Evolutionary conservation across 2,113 vertebrate genomes (phyloP).

Genomic region (Eulemur rufifrons): DNA sequence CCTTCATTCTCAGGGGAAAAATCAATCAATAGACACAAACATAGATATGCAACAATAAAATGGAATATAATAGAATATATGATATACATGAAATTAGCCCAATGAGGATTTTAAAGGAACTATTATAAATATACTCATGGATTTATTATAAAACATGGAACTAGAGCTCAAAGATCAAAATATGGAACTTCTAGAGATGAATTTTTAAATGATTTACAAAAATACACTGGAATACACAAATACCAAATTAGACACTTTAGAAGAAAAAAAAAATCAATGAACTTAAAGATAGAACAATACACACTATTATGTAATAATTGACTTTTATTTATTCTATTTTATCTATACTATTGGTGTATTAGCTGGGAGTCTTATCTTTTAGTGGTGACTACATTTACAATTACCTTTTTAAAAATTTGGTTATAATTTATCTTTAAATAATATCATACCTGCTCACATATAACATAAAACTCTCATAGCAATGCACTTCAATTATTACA

Average conservation of each 20-base stretch:
- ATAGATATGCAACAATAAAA: background rate
- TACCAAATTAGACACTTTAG: background rate
- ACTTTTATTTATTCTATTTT: background rate
- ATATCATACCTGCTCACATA: background rate
- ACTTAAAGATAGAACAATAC: background rate
- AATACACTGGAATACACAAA: background rate
- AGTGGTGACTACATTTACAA: background rate
- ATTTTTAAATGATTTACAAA: background rate
- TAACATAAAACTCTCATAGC: background rate
- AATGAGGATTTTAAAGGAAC: background rate
- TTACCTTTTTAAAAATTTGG: background rate
- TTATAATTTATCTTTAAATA: background rate
- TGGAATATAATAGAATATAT: background rate
- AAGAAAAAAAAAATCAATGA: background rate
- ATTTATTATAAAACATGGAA: background rate
- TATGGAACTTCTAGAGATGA: background rate
- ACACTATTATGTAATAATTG: background rate
- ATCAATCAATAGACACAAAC: background rate
- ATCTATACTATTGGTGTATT: background rate
- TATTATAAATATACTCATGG: background rate
- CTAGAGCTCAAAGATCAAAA: background rate
- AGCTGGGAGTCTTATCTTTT: background rate
- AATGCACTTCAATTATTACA: background rate
- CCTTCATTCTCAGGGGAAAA: background rate
- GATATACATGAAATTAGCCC: background rate